Evolutionary conservation across 2,113 vertebrate species (phyloP).

Genomic region (Hypocryptadius cinnamomeus): DNA sequence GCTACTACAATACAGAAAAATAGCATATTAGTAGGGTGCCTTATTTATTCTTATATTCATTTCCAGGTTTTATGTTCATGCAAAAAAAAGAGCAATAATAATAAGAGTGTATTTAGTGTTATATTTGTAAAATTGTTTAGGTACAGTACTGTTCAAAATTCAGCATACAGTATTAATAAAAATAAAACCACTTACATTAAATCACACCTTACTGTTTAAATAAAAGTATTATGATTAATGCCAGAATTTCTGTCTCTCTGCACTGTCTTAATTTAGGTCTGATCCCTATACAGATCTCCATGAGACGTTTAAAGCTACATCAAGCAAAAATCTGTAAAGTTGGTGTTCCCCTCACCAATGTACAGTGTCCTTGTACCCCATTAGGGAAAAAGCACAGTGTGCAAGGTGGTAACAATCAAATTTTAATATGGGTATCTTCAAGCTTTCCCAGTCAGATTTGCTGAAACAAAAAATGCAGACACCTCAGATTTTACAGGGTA

Average conservation of each 20-base stretch:
- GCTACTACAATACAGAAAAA: not conserved
- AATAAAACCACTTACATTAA: not conserved
- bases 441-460: not conserved
- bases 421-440: not conserved
- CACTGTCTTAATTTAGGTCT: not conserved
- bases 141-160: not conserved
- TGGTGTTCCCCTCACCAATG: fast-evolving
- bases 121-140: not conserved
- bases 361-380: not conserved
- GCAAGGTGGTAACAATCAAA: not conserved
- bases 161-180: not conserved
- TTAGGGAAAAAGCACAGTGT: not conserved
- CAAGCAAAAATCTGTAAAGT: not conserved
- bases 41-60: conserved; percentile 19
- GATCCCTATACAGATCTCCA: not conserved
- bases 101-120: not conserved
- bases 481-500: not conserved
- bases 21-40: not conserved
- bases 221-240: conserved; percentile 21
- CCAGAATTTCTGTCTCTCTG: not conserved
- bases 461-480: not conserved
- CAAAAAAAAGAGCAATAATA: conserved; percentile 39
- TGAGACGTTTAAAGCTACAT: not conserved
- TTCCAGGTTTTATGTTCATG: not conserved
- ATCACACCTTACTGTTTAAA: not conserved